Percentiles rank a stretch among this genome's conserved stretches.
phyloP scores from a whole-genome alignment of 2,797 vertebrate genomes.

The Ptychadena robeensis region DNA sequence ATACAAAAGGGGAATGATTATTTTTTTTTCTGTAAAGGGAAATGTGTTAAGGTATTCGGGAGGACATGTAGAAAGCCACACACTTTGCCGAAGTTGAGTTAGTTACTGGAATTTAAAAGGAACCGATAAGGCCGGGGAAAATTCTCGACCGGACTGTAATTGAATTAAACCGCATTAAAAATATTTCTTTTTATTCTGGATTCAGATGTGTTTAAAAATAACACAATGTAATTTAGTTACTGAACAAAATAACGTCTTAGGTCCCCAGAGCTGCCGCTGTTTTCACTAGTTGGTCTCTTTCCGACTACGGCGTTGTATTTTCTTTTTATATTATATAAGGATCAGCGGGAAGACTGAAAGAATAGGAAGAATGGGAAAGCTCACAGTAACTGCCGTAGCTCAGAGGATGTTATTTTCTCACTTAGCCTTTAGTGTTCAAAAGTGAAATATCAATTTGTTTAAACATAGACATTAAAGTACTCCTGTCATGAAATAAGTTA shows the following conservation, averaged over 20 bases:
- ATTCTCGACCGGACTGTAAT: neutral
- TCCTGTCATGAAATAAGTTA: too few relatives aligned
- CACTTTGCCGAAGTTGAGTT: neutral
- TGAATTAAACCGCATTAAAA: neutral
- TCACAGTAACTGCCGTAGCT: too few relatives aligned
- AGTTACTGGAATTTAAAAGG: neutral
- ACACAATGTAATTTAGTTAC: neutral
- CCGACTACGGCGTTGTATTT: neutral
- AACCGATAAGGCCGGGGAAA: constrained; percentile 3
- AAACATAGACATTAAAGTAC: too few relatives aligned
- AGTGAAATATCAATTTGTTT: too few relatives aligned
- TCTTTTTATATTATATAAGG: neutral
- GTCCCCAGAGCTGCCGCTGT: neutral
- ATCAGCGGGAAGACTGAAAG: neutral
- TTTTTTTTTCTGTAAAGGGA: constrained; percentile 11
- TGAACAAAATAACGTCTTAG: neutral
- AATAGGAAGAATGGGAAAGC: too few relatives aligned
- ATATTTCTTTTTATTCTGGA: neutral
- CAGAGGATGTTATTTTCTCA: too few relatives aligned
- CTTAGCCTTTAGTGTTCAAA: too few relatives aligned
- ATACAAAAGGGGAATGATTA: constrained; percentile 22
- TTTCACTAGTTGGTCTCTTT: neutral
- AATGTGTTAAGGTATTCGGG: constrained; percentile 26
- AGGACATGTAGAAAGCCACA: constrained; percentile 10
- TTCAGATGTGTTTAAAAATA: neutral